Evolutionary conservation across 2,888 invertebrate genomes (phyloP).

Genomic region (Odontomyia ornata): DNA sequence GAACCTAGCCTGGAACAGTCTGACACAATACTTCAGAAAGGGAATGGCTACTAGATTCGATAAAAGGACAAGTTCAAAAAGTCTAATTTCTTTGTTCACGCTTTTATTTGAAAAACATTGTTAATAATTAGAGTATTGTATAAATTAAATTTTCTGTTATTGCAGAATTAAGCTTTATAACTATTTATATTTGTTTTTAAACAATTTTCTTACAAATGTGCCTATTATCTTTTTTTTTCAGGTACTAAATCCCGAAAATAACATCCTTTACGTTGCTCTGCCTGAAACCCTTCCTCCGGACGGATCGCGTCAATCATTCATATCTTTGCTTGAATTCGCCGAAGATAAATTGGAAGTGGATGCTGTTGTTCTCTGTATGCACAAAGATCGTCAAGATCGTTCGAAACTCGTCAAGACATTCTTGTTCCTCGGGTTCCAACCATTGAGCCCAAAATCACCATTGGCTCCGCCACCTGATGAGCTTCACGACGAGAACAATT

Average conservation of each 20-base stretch:
- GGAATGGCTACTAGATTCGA: no score
- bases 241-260: slow-evolving; percentile 66
- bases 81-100: no score
- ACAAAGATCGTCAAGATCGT: slow-evolving; percentile 84
- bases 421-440: slow-evolving; percentile 95
- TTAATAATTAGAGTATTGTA: no score
- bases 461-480: slow-evolving; percentile 70
- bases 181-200: no score
- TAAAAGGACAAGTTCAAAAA: no score
- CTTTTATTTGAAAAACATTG: no score
- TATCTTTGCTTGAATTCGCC: slow-evolving; percentile 92
- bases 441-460: slow-evolving; percentile 83
- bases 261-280: slow-evolving; percentile 87
- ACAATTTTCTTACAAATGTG: no score
- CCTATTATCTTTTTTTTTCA: slow-evolving; percentile 48
- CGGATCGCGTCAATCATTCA: slow-evolving; percentile 94
- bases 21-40: no score
- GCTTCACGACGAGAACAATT: slow-evolving; percentile 71
- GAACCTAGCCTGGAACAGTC: no score
- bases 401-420: slow-evolving; percentile 91
- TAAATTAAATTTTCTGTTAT: no score
- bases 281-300: slow-evolving; percentile 86
- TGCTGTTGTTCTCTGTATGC: slow-evolving; percentile 80
- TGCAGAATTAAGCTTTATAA: no score
- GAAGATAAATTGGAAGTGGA: slow-evolving; percentile 89